Percentiles rank a stretch among this genome's conserved stretches.
phyloP scores from a whole-genome alignment of 2,888 invertebrate species.

The Lasioglossum marginatum region DNA sequence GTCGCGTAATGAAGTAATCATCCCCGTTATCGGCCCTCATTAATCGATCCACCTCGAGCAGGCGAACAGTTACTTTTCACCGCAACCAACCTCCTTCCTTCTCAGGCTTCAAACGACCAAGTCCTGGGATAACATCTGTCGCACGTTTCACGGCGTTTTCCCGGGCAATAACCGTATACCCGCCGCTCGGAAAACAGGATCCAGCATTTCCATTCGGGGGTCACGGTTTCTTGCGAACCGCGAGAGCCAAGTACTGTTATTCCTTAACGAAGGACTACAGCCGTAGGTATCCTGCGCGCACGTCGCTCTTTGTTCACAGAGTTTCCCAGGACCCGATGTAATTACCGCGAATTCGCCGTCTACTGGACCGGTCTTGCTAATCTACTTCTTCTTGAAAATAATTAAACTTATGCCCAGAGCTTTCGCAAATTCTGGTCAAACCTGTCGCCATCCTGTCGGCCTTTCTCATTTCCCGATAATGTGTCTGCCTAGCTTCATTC shows the following conservation, averaged over 20 bases:
- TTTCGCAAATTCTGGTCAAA: background rate
- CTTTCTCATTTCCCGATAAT: background rate
- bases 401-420: background rate
- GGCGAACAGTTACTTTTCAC: slow-evolving; percentile 32
- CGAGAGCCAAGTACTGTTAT: slow-evolving; percentile 20
- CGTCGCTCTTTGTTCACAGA: slow-evolving; percentile 3
- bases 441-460: background rate
- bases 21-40: slow-evolving; percentile 70
- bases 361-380: background rate
- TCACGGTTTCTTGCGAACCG: background rate
- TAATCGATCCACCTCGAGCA: slow-evolving; percentile 63
- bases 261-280: slow-evolving; percentile 33
- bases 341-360: background rate
- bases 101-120: slow-evolving; percentile 27
- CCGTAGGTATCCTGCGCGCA: background rate
- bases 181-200: slow-evolving; percentile 45
- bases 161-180: background rate
- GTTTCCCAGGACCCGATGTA: slow-evolving; percentile 12
- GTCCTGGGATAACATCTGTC: slow-evolving; percentile 34
- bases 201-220: slow-evolving; percentile 21
- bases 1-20: slow-evolving; percentile 72
- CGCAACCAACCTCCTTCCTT: background rate
- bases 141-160: slow-evolving; percentile 28
- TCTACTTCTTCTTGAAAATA: background rate
- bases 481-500: background rate